Evolutionary conservation across 1,140 invertebrate species (phyloP).

Genomic region (Melanaphis sacchari): DNA sequence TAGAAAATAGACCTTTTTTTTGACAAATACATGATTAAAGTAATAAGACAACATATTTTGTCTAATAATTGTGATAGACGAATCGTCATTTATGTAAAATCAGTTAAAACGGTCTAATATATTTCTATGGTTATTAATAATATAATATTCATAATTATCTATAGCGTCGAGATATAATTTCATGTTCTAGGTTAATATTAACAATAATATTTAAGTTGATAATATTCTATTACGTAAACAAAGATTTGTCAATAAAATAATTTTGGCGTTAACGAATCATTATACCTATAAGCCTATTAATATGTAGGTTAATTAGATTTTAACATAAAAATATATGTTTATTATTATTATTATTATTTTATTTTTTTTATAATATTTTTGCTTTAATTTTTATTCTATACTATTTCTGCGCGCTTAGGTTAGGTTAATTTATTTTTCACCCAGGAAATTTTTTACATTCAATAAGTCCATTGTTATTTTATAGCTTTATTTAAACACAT

Average conservation of each 20-base stretch:
- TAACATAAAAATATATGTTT: not conserved
- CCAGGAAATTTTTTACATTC: not conserved
- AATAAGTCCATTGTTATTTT: not conserved
- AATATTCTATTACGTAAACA: not conserved
- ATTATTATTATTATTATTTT: too few relatives aligned
- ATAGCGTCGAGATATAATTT: not conserved
- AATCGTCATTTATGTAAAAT: not conserved
- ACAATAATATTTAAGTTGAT: not conserved
- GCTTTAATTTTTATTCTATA: not conserved
- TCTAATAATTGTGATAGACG: too few relatives aligned
- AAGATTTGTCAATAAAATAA: not conserved
- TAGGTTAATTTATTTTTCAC: not conserved
- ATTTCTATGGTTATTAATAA: too few relatives aligned
- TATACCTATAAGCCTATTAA: too few relatives aligned
- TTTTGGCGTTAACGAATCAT: not conserved
- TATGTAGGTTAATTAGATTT: not conserved
- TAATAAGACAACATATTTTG: too few relatives aligned
- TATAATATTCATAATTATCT: too few relatives aligned
- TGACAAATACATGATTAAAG: too few relatives aligned
- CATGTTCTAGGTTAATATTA: not conserved
- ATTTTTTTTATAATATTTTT: not conserved
- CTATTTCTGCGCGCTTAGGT: not conserved
- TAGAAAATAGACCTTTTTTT: too few relatives aligned
- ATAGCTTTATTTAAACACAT: not conserved
- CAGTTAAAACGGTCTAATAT: not conserved